Evolutionary conservation across 2,888 invertebrate genomes (phyloP), one percentile per base, ranked within the genome.

Genomic region (Eupithecia pulchellata): DNA sequence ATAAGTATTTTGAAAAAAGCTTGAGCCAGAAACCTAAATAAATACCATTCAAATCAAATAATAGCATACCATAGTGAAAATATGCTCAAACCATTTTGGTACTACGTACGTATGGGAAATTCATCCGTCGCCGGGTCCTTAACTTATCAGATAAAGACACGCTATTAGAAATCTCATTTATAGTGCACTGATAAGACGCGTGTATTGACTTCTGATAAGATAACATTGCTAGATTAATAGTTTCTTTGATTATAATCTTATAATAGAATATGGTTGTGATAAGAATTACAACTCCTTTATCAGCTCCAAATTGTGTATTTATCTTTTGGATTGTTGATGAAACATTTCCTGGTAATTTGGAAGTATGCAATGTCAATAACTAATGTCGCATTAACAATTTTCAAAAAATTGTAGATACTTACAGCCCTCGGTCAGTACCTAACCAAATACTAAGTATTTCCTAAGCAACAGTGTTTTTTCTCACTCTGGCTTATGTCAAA

Each of bases 101-200:
- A n/a, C n/a, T n/a, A n/a, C n/a, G n/a, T n/a, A n/a, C n/a, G n/a
- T n/a, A n/a, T n/a, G n/a, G n/a, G n/a, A n/a, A n/a, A n/a, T n/a
- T n/a, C n/a, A n/a, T n/a, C n/a, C n/a, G n/a, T n/a, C n/a, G n/a
- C n/a, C n/a, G n/a, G n/a, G n/a, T n/a, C n/a, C n/a, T n/a, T n/a
- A n/a, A 68, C 70, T 66, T 86, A 86, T 84, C 87, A 73, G 89
- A 89, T 88, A 87, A 86, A 80, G 66, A 73, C 80, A 80, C 71
- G 72, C 78, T 82, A 86, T 84, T 84, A 86, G 75, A 82, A 77
- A 81, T 80, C 79, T 76, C 81, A 82, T 80, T 84, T 77, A 74
- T 75, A 78, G 78, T 81, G 74, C 69, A 69, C 79, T 81, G 88
- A 89, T 88, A 88, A 85, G 78, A 77, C 76, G 68, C 79, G 79